These are phyloP conservation scores for Scophthalmus maximus DNA, from an alignment of 2,113 vertebrate genomes.

Conservation along the genomic window DNA sequence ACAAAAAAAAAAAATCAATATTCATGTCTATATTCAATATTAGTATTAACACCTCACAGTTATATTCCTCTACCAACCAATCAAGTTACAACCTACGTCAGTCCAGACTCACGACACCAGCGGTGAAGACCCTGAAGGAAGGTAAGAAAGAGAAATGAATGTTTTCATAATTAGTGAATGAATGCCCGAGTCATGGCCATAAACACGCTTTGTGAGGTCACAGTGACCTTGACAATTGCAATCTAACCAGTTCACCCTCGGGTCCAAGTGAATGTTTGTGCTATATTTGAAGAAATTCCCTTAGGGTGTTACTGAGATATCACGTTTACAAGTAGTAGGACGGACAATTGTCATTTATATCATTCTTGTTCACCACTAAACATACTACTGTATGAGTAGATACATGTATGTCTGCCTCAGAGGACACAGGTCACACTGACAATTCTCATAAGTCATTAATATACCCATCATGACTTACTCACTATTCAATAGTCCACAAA, in stretches of 20 bases:
- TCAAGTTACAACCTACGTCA: neutral
- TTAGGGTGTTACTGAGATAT: too few species aligned
- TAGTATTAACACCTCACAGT: too few species aligned
- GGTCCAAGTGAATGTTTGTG: neutral
- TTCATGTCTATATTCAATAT: neutral
- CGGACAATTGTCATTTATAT: conserved; percentile 2
- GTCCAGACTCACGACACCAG: neutral
- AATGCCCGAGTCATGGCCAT: neutral
- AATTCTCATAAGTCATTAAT: conserved; percentile 59
- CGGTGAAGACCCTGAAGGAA: neutral
- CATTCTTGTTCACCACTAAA: conserved; percentile 12
- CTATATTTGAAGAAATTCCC: neutral
- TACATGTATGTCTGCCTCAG: neutral
- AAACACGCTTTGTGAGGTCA: neutral
- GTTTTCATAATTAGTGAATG: neutral
- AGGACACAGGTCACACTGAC: conserved; percentile 13
- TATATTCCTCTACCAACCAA: neutral
- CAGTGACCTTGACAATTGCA: neutral
- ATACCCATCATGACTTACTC: conserved; percentile 26
- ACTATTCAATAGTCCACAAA: conserved; percentile 60
- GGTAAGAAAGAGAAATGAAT: neutral
- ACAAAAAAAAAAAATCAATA: too few species aligned
- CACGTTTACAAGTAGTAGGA: neutral
- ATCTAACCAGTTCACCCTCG: too few species aligned
- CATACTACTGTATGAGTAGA: conserved; percentile 2